These are phyloP conservation scores for Idaea aversata DNA, from an alignment of 2,888 invertebrate species.

Conservation along the genomic window DNA sequence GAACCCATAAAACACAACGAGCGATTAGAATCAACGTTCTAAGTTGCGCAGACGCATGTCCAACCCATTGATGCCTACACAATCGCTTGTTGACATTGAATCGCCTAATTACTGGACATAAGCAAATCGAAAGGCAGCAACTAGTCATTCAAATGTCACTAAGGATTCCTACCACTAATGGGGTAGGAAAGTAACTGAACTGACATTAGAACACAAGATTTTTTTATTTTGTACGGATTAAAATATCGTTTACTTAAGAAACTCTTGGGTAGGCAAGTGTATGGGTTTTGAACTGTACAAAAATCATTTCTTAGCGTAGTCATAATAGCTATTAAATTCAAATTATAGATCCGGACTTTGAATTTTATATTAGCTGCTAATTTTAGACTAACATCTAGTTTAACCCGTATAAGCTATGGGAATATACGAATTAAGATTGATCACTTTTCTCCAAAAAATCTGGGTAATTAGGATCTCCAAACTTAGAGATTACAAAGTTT, in stretches of 20 bases:
- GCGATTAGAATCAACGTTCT: slow-evolving; percentile 25
- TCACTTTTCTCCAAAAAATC: no score
- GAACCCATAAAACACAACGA: slow-evolving; percentile 18
- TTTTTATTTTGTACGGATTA: neutral
- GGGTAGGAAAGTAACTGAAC: slow-evolving; percentile 24
- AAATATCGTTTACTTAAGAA: neutral
- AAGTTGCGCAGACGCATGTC: slow-evolving; percentile 33
- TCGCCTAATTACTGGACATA: slow-evolving; percentile 59
- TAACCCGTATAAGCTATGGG: no score
- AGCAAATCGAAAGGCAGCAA: slow-evolving; percentile 39
- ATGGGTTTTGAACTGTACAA: no score
- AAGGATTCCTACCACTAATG: slow-evolving; percentile 32
- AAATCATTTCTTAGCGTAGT: no score
- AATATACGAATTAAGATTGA: no score
- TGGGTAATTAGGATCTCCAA: no score
- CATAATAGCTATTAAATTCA: no score
- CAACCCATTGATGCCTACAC: slow-evolving; percentile 44
- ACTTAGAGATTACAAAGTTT: no score
- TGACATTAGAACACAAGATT: slow-evolving; percentile 1
- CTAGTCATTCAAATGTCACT: slow-evolving; percentile 61
- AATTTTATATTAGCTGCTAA: no score
- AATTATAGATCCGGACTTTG: no score
- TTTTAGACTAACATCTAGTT: no score
- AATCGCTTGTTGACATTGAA: slow-evolving; percentile 57
- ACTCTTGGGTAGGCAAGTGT: no score